These are phyloP conservation scores for Eupithecia abbreviata DNA, from an alignment of 2,888 invertebrate genomes.

Conservation along the genomic window DNA sequence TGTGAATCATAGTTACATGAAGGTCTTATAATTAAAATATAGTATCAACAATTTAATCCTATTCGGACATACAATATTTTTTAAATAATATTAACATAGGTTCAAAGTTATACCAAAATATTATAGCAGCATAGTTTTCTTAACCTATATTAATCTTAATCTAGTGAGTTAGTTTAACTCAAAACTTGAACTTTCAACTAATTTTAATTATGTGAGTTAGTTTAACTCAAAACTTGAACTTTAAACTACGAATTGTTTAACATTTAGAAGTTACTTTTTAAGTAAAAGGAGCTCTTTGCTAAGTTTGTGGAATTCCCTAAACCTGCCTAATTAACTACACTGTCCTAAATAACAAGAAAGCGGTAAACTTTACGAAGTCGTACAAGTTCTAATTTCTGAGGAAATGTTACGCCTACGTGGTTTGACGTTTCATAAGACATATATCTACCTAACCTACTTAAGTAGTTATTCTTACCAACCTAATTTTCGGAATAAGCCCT, in stretches of 20 bases:
- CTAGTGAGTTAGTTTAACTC: too few relatives aligned
- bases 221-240: background rate
- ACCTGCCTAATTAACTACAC: background rate
- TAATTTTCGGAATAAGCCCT: background rate
- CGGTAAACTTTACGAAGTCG: background rate
- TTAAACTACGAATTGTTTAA: background rate
- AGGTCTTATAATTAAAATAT: too few relatives aligned
- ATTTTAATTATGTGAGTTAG: background rate
- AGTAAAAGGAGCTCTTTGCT: background rate
- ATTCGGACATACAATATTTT: too few relatives aligned
- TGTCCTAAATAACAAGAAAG: background rate
- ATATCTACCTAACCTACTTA: constrained; percentile 5
- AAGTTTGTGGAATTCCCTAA: background rate
- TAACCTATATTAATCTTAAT: too few relatives aligned
- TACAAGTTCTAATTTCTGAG: constrained; percentile 7
- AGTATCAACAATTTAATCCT: too few relatives aligned
- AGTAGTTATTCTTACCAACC: constrained; percentile 4
- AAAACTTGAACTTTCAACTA: too few relatives aligned
- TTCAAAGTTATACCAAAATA: too few relatives aligned
- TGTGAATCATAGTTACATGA: too few relatives aligned
- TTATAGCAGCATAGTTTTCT: too few relatives aligned
- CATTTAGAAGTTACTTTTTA: background rate
- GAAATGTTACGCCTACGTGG: background rate
- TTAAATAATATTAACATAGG: too few relatives aligned
- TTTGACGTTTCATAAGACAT: background rate